These are phyloP conservation scores for Meta bourneti DNA, from an alignment of 2,888 invertebrate species.

Conservation along the genomic window DNA sequence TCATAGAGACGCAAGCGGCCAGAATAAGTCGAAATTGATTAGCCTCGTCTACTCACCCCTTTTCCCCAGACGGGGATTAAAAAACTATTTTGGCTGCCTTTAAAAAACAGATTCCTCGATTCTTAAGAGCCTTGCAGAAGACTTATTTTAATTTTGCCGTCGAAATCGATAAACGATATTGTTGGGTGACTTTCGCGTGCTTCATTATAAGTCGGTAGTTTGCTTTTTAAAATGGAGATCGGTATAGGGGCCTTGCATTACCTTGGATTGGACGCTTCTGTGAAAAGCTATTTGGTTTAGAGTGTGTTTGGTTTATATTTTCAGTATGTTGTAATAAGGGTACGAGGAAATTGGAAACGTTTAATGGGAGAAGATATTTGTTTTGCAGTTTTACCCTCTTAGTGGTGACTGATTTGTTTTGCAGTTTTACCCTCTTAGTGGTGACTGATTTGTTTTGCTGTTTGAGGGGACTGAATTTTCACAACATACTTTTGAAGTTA, in stretches of 20 bases:
- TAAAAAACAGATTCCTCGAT: constrained; percentile 70
- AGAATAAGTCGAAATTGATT: constrained; percentile 75
- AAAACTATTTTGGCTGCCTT: constrained; percentile 71
- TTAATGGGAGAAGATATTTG: no score
- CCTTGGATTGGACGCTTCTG: neutral
- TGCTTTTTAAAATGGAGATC: constrained; percentile 64
- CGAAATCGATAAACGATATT: constrained; percentile 73
- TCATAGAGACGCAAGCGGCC: constrained; percentile 52
- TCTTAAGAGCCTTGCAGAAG: constrained; percentile 58
- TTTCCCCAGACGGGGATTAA: constrained; percentile 57
- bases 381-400: no score
- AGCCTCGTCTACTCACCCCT: constrained; percentile 46
- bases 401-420: no score
- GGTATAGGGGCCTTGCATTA: neutral
- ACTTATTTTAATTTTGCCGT: constrained; percentile 71
- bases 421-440: no score
- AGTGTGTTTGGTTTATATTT: no score
- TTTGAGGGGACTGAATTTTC: no score
- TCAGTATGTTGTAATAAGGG: no score
- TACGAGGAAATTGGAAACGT: no score
- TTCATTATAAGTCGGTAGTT: constrained; percentile 70
- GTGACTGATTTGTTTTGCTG: no score
- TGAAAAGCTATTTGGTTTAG: neutral
- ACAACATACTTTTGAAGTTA: no score
- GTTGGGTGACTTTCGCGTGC: constrained; percentile 47